Conservation (phyloP, 2,113 vertebrate species). For the Danio rerio region GRCz12tu NC_133200.1:14776001-14776500, state of each 20-base stretch:
- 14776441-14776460: too few species aligned
- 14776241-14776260: constrained; percentile 63
- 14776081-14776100: constrained; percentile 32
- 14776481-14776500: too few species aligned
- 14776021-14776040: constrained; percentile 49
- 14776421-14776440: not conserved
- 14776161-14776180: constrained; percentile 46
- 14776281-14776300: not conserved
- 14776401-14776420: not conserved
- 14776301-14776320: constrained; percentile 49
- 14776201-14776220: constrained; percentile 50
- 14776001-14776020: constrained; percentile 37
- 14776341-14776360: not conserved
- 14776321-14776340: constrained; percentile 28
- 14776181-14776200: constrained; percentile 37
- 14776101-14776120: not conserved
- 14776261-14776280: constrained; percentile 38
- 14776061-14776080: not conserved
- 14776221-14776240: constrained; percentile 56
- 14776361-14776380: constrained; percentile 10
- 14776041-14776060: constrained; percentile 16
- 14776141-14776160: constrained; percentile 46
- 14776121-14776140: constrained; percentile 49
- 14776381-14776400: not conserved
- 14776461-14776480: too few species aligned